These are phyloP conservation scores for Ypsolopha scabrella DNA, from an alignment of 2,888 invertebrate species.

Conservation along the genomic window DNA sequence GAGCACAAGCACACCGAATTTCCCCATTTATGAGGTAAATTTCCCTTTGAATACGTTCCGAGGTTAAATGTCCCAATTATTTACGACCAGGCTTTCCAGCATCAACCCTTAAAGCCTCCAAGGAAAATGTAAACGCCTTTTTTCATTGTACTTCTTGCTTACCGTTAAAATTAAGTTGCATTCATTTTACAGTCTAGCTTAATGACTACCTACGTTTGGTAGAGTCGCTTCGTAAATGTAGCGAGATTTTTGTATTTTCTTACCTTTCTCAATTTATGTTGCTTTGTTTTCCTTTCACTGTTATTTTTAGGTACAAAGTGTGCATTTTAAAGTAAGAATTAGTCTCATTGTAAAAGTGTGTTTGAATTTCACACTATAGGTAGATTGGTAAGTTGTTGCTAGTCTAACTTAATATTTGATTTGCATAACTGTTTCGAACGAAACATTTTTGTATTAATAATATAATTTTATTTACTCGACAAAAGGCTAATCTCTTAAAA, in stretches of 20 bases:
- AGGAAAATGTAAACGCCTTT: conserved; percentile 31
- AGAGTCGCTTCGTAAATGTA: neutral
- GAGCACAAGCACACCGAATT: conserved; percentile 18
- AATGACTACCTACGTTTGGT: neutral
- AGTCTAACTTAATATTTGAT: no score
- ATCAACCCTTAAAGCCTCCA: conserved; percentile 25
- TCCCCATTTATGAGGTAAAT: conserved; percentile 34
- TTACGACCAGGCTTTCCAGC: conserved; percentile 32
- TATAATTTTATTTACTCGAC: no score
- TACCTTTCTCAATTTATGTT: no score
- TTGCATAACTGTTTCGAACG: no score
- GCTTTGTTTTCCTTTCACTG: neutral
- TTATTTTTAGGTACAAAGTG: neutral
- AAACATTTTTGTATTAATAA: no score
- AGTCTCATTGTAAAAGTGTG: no score
- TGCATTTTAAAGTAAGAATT: neutral
- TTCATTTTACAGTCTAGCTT: conserved; percentile 8
- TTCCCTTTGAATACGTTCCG: conserved; percentile 32
- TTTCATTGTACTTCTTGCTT: conserved; percentile 28
- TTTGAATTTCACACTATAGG: no score
- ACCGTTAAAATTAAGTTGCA: conserved; percentile 35
- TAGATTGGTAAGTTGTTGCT: no score
- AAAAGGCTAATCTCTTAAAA: no score
- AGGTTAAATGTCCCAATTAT: conserved; percentile 43
- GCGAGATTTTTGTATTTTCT: no score